phyloP scores from a whole-genome alignment of 2,113 vertebrate species.

The Ictidomys tridecemlineatus region DNA sequence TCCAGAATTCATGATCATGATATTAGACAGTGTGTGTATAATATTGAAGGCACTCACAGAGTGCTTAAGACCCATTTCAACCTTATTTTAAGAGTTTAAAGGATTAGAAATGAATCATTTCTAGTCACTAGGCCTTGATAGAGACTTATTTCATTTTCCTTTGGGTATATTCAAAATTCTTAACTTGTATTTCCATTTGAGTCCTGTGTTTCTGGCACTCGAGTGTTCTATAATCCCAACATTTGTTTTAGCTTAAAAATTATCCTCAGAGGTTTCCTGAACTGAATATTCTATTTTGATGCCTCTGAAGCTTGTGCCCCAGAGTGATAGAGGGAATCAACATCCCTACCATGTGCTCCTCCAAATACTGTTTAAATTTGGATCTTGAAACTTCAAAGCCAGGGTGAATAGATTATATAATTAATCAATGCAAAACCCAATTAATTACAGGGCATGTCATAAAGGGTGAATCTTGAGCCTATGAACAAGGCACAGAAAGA shows the following conservation, averaged over 20 bases:
- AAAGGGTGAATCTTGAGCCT: background rate
- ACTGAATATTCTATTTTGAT: background rate
- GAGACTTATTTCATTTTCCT: background rate
- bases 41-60: too few relatives aligned
- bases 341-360: background rate
- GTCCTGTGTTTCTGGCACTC: background rate
- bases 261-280: background rate
- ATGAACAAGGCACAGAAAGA: background rate
- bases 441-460: background rate
- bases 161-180: background rate
- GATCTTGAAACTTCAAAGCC: background rate
- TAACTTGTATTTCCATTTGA: background rate
- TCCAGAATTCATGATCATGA: background rate
- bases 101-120: background rate
- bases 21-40: background rate
- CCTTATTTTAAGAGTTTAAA: background rate
- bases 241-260: conserved; percentile 45
- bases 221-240: background rate
- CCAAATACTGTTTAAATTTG: background rate
- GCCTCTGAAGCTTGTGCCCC: background rate
- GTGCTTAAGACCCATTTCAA: background rate
- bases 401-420: background rate
- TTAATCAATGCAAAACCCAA: background rate
- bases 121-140: background rate
- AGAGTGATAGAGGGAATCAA: background rate